These are phyloP conservation scores for Hedya salicella DNA, from an alignment of 2,888 invertebrate species.

Conservation along the genomic window DNA sequence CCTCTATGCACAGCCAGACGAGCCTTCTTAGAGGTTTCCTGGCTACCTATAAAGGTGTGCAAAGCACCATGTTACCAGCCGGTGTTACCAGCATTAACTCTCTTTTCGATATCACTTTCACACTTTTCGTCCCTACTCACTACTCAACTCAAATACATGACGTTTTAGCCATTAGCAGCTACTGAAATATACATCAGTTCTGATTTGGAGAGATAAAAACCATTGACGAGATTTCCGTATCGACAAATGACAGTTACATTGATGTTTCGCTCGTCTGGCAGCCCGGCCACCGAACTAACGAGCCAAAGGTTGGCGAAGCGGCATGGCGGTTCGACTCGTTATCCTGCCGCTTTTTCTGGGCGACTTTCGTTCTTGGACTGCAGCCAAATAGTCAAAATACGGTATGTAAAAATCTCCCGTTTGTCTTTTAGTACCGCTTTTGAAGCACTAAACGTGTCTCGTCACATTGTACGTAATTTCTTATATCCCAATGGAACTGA, in stretches of 20 bases:
- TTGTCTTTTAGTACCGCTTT: constrained; percentile 18
- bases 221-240: constrained; percentile 24
- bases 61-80: no score
- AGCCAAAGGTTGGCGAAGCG: constrained; percentile 14
- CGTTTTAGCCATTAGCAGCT: constrained; percentile 2
- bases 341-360: constrained; percentile 30
- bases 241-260: constrained; percentile 33
- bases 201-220: constrained; percentile 19
- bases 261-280: constrained; percentile 19
- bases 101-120: no score
- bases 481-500: neutral
- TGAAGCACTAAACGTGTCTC: constrained; percentile 8
- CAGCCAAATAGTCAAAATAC: constrained; percentile 27
- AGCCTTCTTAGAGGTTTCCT: no score
- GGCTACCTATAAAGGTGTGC: no score
- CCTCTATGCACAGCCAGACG: no score
- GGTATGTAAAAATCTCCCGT: constrained; percentile 22
- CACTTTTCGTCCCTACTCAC: no score
- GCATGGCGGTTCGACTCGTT: constrained; percentile 33
- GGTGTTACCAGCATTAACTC: no score
- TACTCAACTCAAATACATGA: no score
- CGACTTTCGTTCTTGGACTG: constrained; percentile 30
- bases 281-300: constrained; percentile 19
- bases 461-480: neutral
- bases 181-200: constrained; percentile 22